Evolutionary conservation across 1,140 invertebrate species (phyloP), one percentile per base, ranked within the genome.

Genomic region (Ylistrum balloti): DNA sequence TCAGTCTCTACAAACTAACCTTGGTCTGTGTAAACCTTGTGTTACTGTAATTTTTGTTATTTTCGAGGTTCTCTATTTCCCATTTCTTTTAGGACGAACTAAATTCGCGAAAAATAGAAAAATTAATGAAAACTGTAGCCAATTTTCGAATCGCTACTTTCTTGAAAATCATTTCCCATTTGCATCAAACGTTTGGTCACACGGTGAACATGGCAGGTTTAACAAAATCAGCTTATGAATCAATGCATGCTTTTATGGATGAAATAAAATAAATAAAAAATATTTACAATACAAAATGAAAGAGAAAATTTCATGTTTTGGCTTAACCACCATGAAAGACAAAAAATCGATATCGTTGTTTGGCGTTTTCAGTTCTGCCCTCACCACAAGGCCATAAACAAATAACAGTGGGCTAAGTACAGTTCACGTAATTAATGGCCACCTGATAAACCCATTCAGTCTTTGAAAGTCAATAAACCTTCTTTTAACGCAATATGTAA

Each of bases 301-400:
- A 28, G 0, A 7, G 5, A 74, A 74, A 28, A 28, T 74, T 74
- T 74, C 5, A 5, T 74, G 28, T n/a, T 74, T 74, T 28, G 28
- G 22, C 56, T 28, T 9, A 74, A 17, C 28, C 35, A n/a, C n/a
- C 28, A 1, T 28, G 56, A n/a, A 28, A 74, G 56, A 74, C 28
- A 74, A 74, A 45, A 74, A 74, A 74, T 74, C 56, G n/a, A 74
- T 74, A 28, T 28, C 28, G 1, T 74, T 74, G 56, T 74, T 74
- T n/a, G 56, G 56, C n/a, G n/a, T 74, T 74, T 74, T 74, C 45
- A 48, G 45, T 48, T n/a, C n/a, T n/a, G n/a, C n/a, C n/a, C n/a
- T n/a, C n/a, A n/a, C n/a, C 45, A 48, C 45, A 48, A 74, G 22
- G 56, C 28, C n/a, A 28, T 74, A 28, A 74, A 74, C 9, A 9